These are phyloP conservation scores for Peromyscus melanophrys DNA, from an alignment of 2,797 vertebrate species.

Conservation along the genomic window DNA sequence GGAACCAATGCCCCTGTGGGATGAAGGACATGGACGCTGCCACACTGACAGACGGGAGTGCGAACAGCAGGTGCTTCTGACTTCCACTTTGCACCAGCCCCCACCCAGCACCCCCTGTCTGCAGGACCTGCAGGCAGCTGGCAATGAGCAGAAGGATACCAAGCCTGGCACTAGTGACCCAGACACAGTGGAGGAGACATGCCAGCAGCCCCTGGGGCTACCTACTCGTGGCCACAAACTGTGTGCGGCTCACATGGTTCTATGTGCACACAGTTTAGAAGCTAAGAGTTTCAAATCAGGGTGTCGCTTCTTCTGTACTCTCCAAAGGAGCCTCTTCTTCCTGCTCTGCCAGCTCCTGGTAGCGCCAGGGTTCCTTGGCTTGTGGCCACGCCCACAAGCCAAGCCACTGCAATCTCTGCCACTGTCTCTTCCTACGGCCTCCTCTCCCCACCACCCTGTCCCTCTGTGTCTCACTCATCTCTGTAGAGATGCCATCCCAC, in stretches of 20 bases:
- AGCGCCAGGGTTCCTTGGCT: background rate
- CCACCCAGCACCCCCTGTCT: background rate
- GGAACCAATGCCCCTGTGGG: background rate
- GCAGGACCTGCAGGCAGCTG: background rate
- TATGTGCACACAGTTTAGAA: background rate
- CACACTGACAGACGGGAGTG: background rate
- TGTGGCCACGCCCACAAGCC: background rate
- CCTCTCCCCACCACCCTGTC: background rate
- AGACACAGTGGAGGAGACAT: background rate
- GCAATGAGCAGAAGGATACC: background rate
- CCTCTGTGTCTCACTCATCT: background rate
- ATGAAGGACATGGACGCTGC: background rate
- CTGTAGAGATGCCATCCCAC: background rate
- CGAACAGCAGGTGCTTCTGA: background rate
- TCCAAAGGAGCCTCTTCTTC: background rate
- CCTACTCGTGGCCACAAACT: background rate
- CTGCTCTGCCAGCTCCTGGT: background rate
- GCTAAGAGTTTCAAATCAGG: background rate
- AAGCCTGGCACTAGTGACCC: background rate
- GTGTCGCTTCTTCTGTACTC: background rate
- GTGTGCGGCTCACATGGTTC: too few species aligned
- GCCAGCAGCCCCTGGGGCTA: background rate
- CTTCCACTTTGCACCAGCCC: background rate
- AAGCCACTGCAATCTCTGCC: background rate
- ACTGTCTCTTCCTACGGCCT: accelerated